Conservation (phyloP, 2,888 invertebrate species). For the Arenicola marina region DNA sequence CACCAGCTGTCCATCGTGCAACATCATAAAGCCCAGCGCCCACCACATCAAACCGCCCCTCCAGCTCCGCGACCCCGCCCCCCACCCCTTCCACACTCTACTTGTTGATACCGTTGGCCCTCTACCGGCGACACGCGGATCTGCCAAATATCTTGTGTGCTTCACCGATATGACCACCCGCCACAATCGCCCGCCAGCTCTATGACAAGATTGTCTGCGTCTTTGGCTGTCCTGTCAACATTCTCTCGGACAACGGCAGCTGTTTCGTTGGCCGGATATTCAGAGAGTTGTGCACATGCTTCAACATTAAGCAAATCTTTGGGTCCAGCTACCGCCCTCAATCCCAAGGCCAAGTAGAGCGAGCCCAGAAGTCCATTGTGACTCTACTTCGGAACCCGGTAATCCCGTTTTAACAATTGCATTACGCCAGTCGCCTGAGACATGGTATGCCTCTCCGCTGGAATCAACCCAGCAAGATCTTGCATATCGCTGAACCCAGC, state of each 20-base stretch:
- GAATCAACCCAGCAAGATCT: no score
- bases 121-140: neutral
- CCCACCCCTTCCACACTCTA: neutral
- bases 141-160: neutral
- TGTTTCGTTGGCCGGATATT: neutral
- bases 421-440: no score
- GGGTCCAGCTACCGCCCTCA: neutral
- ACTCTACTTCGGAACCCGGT: neutral
- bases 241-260: neutral
- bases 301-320: neutral
- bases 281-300: neutral
- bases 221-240: neutral
- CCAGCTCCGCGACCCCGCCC: neutral
- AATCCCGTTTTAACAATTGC: no score
- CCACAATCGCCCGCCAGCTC: neutral
- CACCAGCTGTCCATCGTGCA: neutral
- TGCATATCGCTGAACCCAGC: no score
- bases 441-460: no score
- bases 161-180: neutral
- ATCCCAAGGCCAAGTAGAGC: neutral
- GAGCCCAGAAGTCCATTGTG: neutral
- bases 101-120: neutral
- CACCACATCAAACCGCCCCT: neutral
- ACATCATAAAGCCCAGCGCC: neutral
- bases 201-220: neutral